Base-by-base conservation (phyloP, 1,140 invertebrate genomes). In the Drosophila malerkotliana region DNA sequence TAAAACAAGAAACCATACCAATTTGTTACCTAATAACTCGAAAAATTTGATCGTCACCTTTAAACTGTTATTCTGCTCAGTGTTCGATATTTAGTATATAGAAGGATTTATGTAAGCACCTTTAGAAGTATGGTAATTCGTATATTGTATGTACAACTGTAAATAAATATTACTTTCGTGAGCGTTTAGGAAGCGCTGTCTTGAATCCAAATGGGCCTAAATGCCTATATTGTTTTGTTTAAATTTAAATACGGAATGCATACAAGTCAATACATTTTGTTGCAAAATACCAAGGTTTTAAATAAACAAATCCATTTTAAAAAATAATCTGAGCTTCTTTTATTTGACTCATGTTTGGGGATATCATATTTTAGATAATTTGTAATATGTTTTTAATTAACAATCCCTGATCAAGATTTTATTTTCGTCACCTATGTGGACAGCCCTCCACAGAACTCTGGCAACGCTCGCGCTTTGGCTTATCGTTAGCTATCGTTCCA, bases 11-110 rank as follows among this genome's bases (percentile, higher is more conserved):
- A 68, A 41, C 37, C 64, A 69, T 68, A 49, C 26, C 57, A 48
- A 72, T 72, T 69, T 58, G 68, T 69, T 72, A 59, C 66, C 67
- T 72, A 60, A 51, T 72, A 58, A 71, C 68, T 69, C 49, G n/a
- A 49, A 72, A 66, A 45, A 71, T 59, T 71, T 69, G 66, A 52
- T 59, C 68, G 66, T 67, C 66, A 69, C 66, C 66, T 69, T 69
- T 51, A 69, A 68, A 71, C 45, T 72, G 68, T 72, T 72, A 72
- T 72, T 72, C 54, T 47, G 54, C 67, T 72, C 67, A 59, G 68
- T 71, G 68, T 72, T 72, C 55, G 66, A 72, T 53, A 72, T 72
- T 72, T 72, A 72, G 69, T 71, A 72, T 53, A 60, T 72, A 72
- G 69, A 71, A 47, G 44, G 48, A 71, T 60, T 69, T 72, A 59